A percentile compares a stretch with the other conserved stretches of the same genome.
Evolutionary conservation across 1,140 invertebrate species (phyloP).

Genomic region (Drosophila mojavensis): DNA sequence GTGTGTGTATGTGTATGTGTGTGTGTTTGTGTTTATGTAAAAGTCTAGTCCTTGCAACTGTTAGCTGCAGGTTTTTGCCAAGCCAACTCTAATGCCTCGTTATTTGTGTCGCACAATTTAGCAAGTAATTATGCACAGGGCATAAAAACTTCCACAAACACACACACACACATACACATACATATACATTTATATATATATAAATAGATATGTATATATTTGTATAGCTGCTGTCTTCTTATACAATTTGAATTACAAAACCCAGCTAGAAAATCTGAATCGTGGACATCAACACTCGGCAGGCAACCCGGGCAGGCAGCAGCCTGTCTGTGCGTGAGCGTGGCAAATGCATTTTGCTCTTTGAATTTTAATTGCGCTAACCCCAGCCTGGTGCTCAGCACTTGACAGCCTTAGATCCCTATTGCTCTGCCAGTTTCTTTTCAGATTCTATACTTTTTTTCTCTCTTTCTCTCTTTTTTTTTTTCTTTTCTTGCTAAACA

Average conservation of each 20-base stretch:
- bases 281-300: conserved; percentile 1
- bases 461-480: too few species aligned
- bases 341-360: conserved; percentile 69
- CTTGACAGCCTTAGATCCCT: conserved; percentile 20
- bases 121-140: conserved; percentile 61
- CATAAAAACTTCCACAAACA: conserved; percentile 16
- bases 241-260: conserved; percentile 30
- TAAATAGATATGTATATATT: not conserved
- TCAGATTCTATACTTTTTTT: not conserved
- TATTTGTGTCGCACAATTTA: conserved; percentile 71
- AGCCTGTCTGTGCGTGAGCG: conserved; percentile 34
- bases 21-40: not conserved
- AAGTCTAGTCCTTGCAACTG: too few species aligned
- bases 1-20: conserved; percentile 7
- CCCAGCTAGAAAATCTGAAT: conserved; percentile 23
- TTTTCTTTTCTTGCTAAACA: conserved; percentile 15
- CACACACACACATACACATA: not conserved
- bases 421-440: not conserved
- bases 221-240: conserved; percentile 2
- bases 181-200: not conserved
- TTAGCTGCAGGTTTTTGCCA: conserved; percentile 43
- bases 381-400: conserved; percentile 30
- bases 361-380: conserved; percentile 69
- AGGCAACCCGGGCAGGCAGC: too few species aligned
- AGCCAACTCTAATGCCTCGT: conserved; percentile 51